Base-by-base conservation (phyloP, 2,888 invertebrate genomes). In the Torymus auratus region DNA sequence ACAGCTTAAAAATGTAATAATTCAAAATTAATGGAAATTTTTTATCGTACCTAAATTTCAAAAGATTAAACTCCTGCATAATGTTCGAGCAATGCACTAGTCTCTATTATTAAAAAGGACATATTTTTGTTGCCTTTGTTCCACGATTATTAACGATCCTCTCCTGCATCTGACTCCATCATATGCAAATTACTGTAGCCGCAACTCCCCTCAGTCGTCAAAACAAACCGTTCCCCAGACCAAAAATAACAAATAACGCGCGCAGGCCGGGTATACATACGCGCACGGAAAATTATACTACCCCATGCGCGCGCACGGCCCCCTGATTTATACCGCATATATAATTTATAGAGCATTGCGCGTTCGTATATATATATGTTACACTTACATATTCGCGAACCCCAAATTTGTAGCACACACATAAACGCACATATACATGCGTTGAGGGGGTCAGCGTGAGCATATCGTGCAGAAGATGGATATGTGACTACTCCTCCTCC, bases 391-490 rank as follows among this genome's bases (percentile, higher is more conserved):
- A 62, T 69, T 53, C 17, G 52, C 60, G 55, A 58, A 12, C 55
- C 58, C 65, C 60, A 20, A 76, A 76, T 69, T 69, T 76, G 76
- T 76, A 76, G 56, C 50, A 20, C 20, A 17, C 5, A 20, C n/a
- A 15, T 1, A 41, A 5, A 7, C 7, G 7, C 41, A 41, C 7
- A 41, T 0, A 41, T 7, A 41, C 7, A 41, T 7, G 41, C 7
- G 41, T 41, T 10, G 41, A 65, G 64, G 74, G 69, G 69, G 52
- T 60, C 56, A 75, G 28, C 69, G 41, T n/a, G n/a, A n/a, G 41
- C 70, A 15, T 23, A n/a, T 65, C 53, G 17, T 70, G 58, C 74
- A 71, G 74, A 82, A 78, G 78, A 82, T 82, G 20, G 20, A 75
- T 75, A 10, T 41, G 82, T 75, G 78, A 82, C 75, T 82, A 62